Evolutionary conservation across 2,113 vertebrate genomes (phyloP), one percentile per base, ranked within the genome.

Genomic region (Eulemur rufifrons): DNA sequence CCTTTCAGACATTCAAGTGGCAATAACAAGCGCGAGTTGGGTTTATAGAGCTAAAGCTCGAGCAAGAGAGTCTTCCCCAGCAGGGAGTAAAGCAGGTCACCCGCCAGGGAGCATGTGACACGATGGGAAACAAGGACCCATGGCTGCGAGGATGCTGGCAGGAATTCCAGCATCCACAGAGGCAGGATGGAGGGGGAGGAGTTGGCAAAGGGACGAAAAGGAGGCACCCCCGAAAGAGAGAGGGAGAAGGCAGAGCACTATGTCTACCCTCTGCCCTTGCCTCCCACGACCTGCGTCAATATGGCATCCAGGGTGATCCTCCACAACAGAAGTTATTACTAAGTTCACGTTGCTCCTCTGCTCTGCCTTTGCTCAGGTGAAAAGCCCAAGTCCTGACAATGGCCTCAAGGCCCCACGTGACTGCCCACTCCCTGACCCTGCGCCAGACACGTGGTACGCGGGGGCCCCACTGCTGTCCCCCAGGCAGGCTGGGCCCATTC

Each of bases 41-140:
- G 64, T 89, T 74, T 82, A 32, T 69, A 84, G 66, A 64, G 56
- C 27, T 37, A 66, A 61, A 77, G 5, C 20, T 4, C 39, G 20
- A 47, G 56, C 20, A n/a, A 45, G 10, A 91, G 39, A 66, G 29
- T 45, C 11, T 20, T 10, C 14, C 37, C 14, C 11, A 13, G 45
- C 34, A n/a, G 1, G 7, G 11, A 34, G 12, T 69, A 9, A 78
- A 87, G 50, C 37, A 34, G 34, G 61, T 23, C 20, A 3, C 20
- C 17, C 0, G 0, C 23, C n/a, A 86, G 42, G 59, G 20, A 47
- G 29, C 21, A 27, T 0, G 0, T 25, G 64, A n/a, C 52, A 21
- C 1, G 5, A 59, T 1, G 13, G 23, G 74, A 66, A 77, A 68
- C 13, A 32, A 77, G 23, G 50, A 23, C 45, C 25, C 6, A 0